These are phyloP conservation scores for Sclerurus mexicanus DNA, from an alignment of 2,113 vertebrate species.

Conservation along the genomic window DNA sequence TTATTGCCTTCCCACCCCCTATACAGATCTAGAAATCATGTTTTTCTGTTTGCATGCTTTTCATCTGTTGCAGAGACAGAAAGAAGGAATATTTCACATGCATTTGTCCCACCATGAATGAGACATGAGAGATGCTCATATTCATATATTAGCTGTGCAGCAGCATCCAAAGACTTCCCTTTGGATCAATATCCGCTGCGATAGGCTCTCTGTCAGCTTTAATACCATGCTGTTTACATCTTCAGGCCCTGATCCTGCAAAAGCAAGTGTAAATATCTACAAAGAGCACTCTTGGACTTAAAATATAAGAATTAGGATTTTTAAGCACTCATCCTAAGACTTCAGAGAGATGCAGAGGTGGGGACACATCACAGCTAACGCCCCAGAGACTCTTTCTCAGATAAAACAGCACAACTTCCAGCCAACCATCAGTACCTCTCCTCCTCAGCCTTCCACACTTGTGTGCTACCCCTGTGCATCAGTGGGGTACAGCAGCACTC, in stretches of 20 bases:
- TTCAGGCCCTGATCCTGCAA: background rate
- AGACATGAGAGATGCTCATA: background rate
- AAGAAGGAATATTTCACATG: background rate
- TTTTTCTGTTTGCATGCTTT: background rate
- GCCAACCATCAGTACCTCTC: background rate
- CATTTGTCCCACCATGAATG: background rate
- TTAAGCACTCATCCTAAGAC: background rate
- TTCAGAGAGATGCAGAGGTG: background rate
- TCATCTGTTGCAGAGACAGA: background rate
- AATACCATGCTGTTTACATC: background rate
- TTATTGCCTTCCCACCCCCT: background rate
- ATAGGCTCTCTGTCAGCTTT: background rate
- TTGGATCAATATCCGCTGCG: background rate
- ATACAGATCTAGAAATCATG: background rate
- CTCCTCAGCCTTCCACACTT: background rate
- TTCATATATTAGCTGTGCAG: background rate
- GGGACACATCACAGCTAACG: background rate
- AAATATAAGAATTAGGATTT: background rate
- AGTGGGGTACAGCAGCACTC: background rate
- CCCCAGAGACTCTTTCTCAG: background rate
- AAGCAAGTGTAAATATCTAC: background rate
- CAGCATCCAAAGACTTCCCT: background rate
- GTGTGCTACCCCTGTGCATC: background rate
- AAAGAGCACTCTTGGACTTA: background rate
- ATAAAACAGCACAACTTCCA: background rate